Conservation (phyloP, 64 coral and sea anemone genomes). For the Astreopora myriophthalma region DNA sequence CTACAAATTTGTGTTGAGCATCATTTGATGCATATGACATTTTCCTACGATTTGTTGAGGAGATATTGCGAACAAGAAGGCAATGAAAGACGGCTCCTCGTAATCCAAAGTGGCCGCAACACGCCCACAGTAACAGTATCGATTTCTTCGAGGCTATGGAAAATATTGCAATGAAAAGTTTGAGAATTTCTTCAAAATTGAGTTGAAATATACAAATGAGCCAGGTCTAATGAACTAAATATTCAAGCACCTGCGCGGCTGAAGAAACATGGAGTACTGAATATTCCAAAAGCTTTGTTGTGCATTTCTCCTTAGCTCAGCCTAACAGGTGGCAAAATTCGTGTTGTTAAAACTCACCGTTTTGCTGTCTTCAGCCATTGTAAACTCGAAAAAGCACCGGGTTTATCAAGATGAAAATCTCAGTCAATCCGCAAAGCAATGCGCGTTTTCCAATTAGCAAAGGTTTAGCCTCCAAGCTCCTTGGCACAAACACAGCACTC, state of each 20-base stretch:
- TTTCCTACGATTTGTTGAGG: not conserved
- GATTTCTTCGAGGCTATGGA: not conserved
- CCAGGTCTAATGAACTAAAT: not conserved
- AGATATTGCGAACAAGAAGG: not conserved
- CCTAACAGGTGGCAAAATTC: not conserved
- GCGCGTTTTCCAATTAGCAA: not conserved
- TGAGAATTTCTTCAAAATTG: not conserved
- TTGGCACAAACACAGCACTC: not conserved
- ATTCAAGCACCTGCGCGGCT: not conserved
- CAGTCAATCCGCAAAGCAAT: not conserved
- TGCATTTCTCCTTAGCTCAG: not conserved
- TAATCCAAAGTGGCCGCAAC: too few relatives aligned
- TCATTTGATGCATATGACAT: too few relatives aligned
- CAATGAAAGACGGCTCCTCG: too few relatives aligned
- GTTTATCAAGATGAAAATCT: not conserved
- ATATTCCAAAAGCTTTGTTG: not conserved
- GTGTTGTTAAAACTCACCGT: not conserved
- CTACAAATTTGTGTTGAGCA: not conserved
- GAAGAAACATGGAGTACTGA: not conserved
- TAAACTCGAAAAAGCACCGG: not conserved
- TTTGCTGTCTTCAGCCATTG: constrained; percentile 7
- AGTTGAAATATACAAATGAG: not conserved
- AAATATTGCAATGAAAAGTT: too few relatives aligned
- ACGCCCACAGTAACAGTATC: not conserved
- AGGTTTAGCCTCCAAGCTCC: not conserved